Evolutionary conservation across 2,888 invertebrate genomes (phyloP).

Genomic region (Nineta flava): DNA sequence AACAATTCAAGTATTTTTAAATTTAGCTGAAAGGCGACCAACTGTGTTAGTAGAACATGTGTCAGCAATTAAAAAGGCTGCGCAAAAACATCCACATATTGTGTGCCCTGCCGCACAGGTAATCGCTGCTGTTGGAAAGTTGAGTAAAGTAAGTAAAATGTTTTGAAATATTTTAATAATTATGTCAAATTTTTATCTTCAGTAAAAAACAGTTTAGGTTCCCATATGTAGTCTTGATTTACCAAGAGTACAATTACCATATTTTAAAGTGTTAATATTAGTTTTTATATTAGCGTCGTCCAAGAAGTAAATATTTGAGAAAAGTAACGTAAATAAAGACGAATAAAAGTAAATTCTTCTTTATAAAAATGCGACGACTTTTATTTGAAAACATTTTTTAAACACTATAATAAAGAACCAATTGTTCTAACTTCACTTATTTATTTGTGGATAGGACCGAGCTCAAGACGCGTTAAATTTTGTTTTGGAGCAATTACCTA

Average conservation of each 20-base stretch:
- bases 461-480: conserved; percentile 71
- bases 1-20: conserved; percentile 57
- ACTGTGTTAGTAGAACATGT: conserved; percentile 55
- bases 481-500: conserved; percentile 56
- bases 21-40: conserved; percentile 55
- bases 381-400: no score
- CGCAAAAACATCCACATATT: conserved; percentile 47
- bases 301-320: no score
- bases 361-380: neutral
- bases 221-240: no score
- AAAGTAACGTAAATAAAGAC: neutral
- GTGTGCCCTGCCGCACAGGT: conserved; percentile 52
- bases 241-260: no score
- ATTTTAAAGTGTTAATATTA: no score
- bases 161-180: conserved; percentile 8
- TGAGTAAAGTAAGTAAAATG: conserved; percentile 37
- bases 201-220: no score
- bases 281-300: no score
- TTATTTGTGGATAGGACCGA: conserved; percentile 38
- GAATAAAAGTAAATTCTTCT: neutral
- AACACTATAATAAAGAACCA: no score
- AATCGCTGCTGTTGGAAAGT: conserved; percentile 53
- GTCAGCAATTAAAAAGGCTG: conserved; percentile 47
- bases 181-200: no score
- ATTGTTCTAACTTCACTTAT: no score